A percentile compares a stretch with the other conserved stretches of the same genome.
phyloP scores from a whole-genome alignment of 2,797 vertebrate species.

The Graptemys geographica region DNA sequence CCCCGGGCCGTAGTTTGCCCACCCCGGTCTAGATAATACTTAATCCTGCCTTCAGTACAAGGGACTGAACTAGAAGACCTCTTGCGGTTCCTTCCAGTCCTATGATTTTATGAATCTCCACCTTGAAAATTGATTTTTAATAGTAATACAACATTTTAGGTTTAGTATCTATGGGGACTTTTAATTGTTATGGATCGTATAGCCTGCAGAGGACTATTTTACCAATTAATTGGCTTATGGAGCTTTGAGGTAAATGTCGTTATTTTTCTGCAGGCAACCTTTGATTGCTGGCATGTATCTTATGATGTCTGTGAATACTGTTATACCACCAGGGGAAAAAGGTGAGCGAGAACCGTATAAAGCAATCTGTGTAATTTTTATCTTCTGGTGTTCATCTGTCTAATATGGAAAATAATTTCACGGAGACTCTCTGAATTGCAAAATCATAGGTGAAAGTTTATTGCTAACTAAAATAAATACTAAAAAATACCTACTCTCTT shows the following conservation, averaged over 20 bases:
- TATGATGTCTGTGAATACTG: slow-evolving; percentile 92
- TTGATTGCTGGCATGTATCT: slow-evolving; percentile 98
- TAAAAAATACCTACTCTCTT: neutral
- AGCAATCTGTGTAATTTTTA: neutral
- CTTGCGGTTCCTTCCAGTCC: neutral
- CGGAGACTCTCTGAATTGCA: neutral
- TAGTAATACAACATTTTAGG: neutral
- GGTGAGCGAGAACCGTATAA: slow-evolving; percentile 78
- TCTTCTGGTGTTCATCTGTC: neutral
- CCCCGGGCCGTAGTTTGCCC: no score
- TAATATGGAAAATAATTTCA: neutral
- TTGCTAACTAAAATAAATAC: neutral
- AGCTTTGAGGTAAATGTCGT: slow-evolving; percentile 24
- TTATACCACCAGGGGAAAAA: slow-evolving; percentile 92
- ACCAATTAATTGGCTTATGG: slow-evolving; percentile 26
- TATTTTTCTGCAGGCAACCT: slow-evolving; percentile 87
- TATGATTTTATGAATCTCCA: neutral
- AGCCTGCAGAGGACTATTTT: slow-evolving; percentile 12
- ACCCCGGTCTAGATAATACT: no score
- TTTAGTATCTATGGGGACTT: neutral
- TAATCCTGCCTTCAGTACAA: no score
- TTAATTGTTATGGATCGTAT: rapidly evolving
- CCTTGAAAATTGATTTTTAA: neutral
- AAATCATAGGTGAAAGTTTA: neutral
- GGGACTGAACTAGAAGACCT: no score